Evolutionary conservation across 2,113 vertebrate species (phyloP).

Genomic region (Paralichthys olivaceus): DNA sequence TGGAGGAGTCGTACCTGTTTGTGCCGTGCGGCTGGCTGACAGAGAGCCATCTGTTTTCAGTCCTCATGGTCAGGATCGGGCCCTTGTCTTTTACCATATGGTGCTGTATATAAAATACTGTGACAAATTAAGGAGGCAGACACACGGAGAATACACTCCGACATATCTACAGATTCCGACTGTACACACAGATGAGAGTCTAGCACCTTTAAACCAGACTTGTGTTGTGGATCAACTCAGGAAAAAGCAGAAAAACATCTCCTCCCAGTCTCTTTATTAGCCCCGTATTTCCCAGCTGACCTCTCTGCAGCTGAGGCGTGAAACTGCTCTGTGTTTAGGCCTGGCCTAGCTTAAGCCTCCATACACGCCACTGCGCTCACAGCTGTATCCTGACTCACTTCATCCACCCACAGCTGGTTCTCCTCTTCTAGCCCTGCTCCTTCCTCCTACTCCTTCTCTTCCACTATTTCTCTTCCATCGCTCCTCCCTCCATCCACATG

Average conservation of each 20-base stretch:
- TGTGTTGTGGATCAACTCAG: conserved; percentile 1
- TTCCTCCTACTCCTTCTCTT: conserved; percentile 2
- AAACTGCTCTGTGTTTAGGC: conserved; percentile 58
- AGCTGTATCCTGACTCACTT: conserved; percentile 56
- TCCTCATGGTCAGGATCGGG: conserved; percentile 36
- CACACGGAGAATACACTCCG: not conserved
- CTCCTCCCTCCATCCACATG: conserved; percentile 35
- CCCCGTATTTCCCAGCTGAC: conserved; percentile 49
- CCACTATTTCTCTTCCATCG: not conserved
- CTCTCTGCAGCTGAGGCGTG: conserved; percentile 65
- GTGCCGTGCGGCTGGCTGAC: conserved; percentile 22
- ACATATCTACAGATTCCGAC: not conserved
- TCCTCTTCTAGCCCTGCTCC: conserved; percentile 19
- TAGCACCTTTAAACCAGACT: conserved; percentile 29
- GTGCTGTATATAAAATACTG: not conserved
- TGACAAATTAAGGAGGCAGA: not conserved
- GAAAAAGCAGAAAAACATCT: conserved; percentile 39
- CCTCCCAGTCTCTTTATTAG: conserved; percentile 44
- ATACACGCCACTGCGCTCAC: conserved; percentile 34
- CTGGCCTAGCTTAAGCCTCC: conserved; percentile 15
- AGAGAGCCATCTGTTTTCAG: conserved; percentile 48
- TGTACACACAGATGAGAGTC: conserved; percentile 18
- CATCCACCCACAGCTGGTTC: conserved; percentile 50
- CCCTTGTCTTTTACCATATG: conserved; percentile 42
- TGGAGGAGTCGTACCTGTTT: conserved; percentile 30